Evolutionary conservation across 1,140 invertebrate genomes (phyloP), one percentile per base, ranked within the genome.

Genomic region (Prorops nasuta): DNA sequence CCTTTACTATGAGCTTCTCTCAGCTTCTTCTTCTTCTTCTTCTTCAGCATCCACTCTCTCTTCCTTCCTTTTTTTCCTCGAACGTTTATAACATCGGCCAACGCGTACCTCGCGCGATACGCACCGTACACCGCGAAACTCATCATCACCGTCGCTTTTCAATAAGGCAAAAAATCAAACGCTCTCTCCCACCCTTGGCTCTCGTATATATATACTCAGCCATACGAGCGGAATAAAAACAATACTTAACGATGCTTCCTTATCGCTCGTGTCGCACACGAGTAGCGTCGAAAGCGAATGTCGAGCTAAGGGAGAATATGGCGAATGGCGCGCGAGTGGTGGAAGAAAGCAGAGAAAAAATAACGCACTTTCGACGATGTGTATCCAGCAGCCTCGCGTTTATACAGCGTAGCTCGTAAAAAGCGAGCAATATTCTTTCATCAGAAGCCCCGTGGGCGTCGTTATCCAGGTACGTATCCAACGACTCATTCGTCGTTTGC

Each of bases 381-480:
- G 46, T 47, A 28, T 49, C 21, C 3, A 16, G 42, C 21, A 52
- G 42, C 50, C 51, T 51, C 56, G 58, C 60, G 65, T 66, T 69
- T 68, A 69, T 69, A 59, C 61, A 64, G 55, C 56, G 54, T 38
- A 41, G 56, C 4, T 28, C 24, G 10, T 28, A 35, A 35, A 35
- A 35, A 15, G 14, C 6, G 7, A 35, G 34, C 34, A 14, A 71
- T 74, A 72, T 72, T 70, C 66, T 60, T 67, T 66, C 66, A 60
- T 67, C 66, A 66, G 66, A 58, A 66, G 49, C 57, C 66, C 64
- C 64, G 60, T 53, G 66, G 61, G 63, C 63, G 64, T 68, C 67
- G 69, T 75, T 74, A 71, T 59, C 58, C 16, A 50, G 37, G 35
- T 41, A 35, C 47, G 49, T 44, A 48, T 49, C 58, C 51, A 58